Percentiles rank a stretch among this genome's conserved stretches.
phyloP scores from a whole-genome alignment of 2,888 invertebrate genomes.

The Erpobdella octoculata region DNA sequence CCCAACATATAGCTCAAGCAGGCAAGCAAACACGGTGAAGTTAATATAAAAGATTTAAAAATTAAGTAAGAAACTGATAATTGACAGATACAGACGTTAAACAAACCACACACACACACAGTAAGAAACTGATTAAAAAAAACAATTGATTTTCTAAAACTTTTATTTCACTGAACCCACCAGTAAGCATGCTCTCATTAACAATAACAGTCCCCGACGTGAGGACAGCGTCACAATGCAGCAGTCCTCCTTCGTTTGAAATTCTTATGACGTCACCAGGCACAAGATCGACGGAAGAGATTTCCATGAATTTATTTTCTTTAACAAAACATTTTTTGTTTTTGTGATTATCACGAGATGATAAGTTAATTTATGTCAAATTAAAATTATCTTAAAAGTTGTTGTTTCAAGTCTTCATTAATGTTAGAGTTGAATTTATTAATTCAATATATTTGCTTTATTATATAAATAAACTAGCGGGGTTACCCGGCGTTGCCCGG shows the following conservation, averaged over 20 bases:
- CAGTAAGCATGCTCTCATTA: constrained; percentile 87
- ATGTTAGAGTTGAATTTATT: background rate
- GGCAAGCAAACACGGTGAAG: no score
- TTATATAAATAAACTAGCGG: no score
- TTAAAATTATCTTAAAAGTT: background rate
- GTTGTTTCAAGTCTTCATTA: background rate
- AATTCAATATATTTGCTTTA: no score
- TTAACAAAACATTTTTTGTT: background rate
- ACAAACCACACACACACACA: no score
- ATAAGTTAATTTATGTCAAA: background rate
- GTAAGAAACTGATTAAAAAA: background rate
- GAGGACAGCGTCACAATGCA: constrained; percentile 82
- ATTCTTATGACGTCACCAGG: constrained; percentile 83
- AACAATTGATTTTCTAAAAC: no score
- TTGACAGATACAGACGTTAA: no score
- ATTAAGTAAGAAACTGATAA: no score
- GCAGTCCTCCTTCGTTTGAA: constrained; percentile 71
- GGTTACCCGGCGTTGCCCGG: no score
- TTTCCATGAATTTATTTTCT: constrained; percentile 41
- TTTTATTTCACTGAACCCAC: constrained; percentile 53
- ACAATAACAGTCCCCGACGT: constrained; percentile 77
- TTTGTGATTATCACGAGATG: background rate
- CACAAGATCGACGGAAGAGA: constrained; percentile 64
- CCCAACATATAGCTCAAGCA: no score
- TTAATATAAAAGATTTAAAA: no score